Evolutionary conservation across 2,113 vertebrate species (phyloP), one percentile per base, ranked within the genome.

Genomic region (Passerina amoena): DNA sequence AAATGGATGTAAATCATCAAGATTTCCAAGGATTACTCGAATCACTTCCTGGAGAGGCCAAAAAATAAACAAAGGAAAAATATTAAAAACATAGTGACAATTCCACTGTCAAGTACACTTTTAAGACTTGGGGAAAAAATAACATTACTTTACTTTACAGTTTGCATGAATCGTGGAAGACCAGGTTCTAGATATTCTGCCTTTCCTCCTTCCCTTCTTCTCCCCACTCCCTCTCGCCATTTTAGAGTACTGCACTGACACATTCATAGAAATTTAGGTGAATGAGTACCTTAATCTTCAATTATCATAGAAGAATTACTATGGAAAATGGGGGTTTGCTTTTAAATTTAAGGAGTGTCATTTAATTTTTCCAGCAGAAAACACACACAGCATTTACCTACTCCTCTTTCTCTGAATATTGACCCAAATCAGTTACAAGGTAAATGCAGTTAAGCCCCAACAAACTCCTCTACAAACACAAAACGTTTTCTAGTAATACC

Each of bases 11-110:
- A 98, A 93, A 65, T 95, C 88, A 45, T 98, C 95, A 76, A 98
- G 88, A 59, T 98, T 98, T 79, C 97, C 98, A 89, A 98, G 96
- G 76, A 98, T 93, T 30, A 97, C 97, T 66, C 97, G 96, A 88
- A 98, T 90, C 8, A 98, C 98, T 96, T 98, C 98, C 98, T 98
- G 94, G 21, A 95, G 89, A 85, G 70, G 21, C 19, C 9, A 73
- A 72, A 88, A 68, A 65, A 85, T 37, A 68, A 60, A 69, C 8
- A 69, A 53, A 53, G 21, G 21, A 53, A 79, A 33, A 78, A 66
- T 20, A 57, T 65, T 48, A 81, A 47, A 53, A 88, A 21, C 1
- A 45, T 0, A 51, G 28, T 20, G 54, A 72, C 21, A 59, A 66
- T 59, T 71, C 40, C 50, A 54, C 22, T 17, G 27, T 14, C 12